phyloP scores from a whole-genome alignment of 2,797 vertebrate species.

The Arctocebus calabarensis region DNA sequence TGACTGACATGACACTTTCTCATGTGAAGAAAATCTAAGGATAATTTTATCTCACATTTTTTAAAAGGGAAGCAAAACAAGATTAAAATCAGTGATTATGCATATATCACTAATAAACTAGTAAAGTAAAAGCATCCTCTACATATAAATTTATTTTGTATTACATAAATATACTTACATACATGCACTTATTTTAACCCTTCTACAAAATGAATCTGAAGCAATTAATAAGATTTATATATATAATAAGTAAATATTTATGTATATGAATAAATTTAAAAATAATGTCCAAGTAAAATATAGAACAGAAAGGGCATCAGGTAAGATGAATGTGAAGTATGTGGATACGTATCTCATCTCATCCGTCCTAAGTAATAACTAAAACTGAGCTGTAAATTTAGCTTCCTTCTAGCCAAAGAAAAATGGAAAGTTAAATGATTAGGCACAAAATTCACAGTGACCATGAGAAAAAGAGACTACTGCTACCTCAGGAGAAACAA shows the following conservation, averaged over 20 bases:
- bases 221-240: slow-evolving; percentile 15
- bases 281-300: slow-evolving; percentile 41
- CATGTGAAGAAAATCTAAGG: not conserved
- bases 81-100: not conserved
- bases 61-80: not conserved
- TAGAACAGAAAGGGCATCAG: not conserved
- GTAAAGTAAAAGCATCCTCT: not conserved
- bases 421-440: not conserved
- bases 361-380: not conserved
- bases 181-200: not conserved
- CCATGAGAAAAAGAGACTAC: not conserved
- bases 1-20: not conserved
- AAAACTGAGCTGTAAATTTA: slow-evolving; percentile 36
- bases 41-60: not conserved
- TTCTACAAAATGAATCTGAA: slow-evolving; percentile 34
- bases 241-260: not conserved
- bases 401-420: slow-evolving; percentile 6
- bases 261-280: slow-evolving; percentile 21
- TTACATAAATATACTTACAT: slow-evolving; percentile 10
- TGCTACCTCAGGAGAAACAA: not conserved
- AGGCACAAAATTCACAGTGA: slow-evolving; percentile 30
- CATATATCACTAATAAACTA: not conserved
- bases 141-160: slow-evolving; percentile 36
- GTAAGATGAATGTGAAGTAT: slow-evolving; percentile 35
- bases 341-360: not conserved